Evolutionary conservation across 2,888 invertebrate species (phyloP).

Genomic region (Thecocarcelia acutangulata): DNA sequence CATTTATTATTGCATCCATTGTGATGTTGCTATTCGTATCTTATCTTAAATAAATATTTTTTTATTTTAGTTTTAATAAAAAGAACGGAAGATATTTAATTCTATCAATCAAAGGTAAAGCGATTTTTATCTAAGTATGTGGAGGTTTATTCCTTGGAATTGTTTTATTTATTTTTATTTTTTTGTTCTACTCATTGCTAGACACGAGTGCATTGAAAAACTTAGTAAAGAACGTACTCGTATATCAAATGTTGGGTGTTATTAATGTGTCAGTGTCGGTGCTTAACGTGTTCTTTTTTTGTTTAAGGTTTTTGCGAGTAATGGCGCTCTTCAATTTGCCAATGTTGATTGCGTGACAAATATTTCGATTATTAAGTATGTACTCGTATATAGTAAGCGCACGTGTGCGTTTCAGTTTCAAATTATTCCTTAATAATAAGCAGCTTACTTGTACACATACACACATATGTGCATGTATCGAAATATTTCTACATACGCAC

Average conservation of each 20-base stretch:
- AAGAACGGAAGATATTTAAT: slow-evolving; percentile 26
- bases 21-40: slow-evolving; percentile 30
- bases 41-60: slow-evolving; percentile 48
- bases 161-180: slow-evolving; percentile 21
- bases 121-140: slow-evolving; percentile 43
- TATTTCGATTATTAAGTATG: neutral
- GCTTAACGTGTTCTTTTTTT: slow-evolving; percentile 45
- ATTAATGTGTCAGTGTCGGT: slow-evolving; percentile 58
- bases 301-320: slow-evolving; percentile 30
- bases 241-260: slow-evolving; percentile 31
- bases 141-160: slow-evolving; percentile 48
- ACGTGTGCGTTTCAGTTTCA: neutral
- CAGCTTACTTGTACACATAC: no score
- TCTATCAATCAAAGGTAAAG: slow-evolving; percentile 36
- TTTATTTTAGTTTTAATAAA: slow-evolving; percentile 29
- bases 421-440: neutral
- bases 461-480: no score
- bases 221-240: slow-evolving; percentile 18
- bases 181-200: slow-evolving; percentile 2
- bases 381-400: no score
- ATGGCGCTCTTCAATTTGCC: slow-evolving; percentile 29
- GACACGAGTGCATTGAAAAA: slow-evolving; percentile 1
- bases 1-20: slow-evolving; percentile 16
- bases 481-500: no score
- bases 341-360: slow-evolving; percentile 31